Conservation (phyloP, 2,113 vertebrate genomes). For the Xenus cinereus region DNA sequence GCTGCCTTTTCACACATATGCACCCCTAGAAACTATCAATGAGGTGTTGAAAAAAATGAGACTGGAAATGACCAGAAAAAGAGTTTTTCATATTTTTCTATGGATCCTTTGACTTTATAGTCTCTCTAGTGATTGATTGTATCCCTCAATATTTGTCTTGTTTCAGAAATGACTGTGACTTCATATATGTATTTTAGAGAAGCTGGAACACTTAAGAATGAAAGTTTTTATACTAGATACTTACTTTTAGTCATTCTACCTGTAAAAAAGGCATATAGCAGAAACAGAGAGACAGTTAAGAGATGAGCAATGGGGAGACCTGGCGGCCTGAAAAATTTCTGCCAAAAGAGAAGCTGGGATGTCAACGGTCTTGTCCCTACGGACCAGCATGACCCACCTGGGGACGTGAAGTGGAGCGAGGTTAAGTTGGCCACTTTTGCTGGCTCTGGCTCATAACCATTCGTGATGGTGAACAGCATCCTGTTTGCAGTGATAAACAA, state of each 20-base stretch:
- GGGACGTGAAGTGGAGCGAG: not conserved
- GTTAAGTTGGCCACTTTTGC: not conserved
- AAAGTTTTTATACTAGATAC: not conserved
- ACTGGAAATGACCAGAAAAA: not conserved
- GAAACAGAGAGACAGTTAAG: not conserved
- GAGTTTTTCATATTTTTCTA: not conserved
- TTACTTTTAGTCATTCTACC: not conserved
- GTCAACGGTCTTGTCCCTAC: not conserved
- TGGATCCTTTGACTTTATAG: not conserved
- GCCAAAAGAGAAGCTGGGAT: not conserved
- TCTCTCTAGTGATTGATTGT: not conserved
- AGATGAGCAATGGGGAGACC: not conserved
- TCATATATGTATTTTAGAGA: not conserved
- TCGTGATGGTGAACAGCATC: not conserved
- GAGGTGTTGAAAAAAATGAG: not conserved
- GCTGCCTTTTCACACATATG: not conserved
- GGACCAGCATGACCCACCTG: not conserved
- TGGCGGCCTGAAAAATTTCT: not conserved
- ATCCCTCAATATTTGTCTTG: not conserved
- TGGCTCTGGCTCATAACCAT: not conserved
- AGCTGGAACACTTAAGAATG: not conserved
- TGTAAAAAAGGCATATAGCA: not conserved
- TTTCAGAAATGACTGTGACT: not conserved
- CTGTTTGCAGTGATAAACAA: not conserved
- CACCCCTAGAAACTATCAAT: not conserved